phyloP scores from a whole-genome alignment of 2,797 vertebrate species.

The Mus caroli region DNA sequence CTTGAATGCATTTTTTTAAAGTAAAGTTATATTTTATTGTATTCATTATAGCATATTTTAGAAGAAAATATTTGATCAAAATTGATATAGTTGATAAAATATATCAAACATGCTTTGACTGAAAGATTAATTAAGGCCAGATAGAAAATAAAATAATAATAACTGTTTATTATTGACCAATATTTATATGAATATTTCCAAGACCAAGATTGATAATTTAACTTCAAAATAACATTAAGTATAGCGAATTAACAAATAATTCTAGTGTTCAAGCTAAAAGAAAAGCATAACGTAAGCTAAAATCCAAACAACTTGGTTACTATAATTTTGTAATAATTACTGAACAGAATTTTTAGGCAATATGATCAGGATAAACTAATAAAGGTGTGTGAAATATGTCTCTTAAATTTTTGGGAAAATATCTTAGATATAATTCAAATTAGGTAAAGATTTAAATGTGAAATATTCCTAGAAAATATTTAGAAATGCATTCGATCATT shows the following conservation, averaged over 20 bases:
- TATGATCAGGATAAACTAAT: background rate
- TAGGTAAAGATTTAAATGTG: constrained; percentile 32
- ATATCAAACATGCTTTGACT: constrained; percentile 41
- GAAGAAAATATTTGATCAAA: constrained; percentile 45
- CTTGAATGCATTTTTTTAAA: background rate
- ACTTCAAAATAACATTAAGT: constrained; percentile 16
- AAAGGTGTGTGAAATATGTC: background rate
- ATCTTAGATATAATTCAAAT: background rate
- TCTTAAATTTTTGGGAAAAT: background rate
- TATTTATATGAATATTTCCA: background rate
- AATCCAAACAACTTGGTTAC: constrained; percentile 26
- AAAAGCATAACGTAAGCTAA: background rate
- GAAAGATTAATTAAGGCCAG: background rate
- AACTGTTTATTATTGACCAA: background rate
- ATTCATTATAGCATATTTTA: constrained; percentile 2
- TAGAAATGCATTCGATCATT: background rate
- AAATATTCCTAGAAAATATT: background rate
- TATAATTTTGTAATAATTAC: constrained; percentile 10
- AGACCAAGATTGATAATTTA: constrained; percentile 13
- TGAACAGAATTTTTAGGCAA: background rate
- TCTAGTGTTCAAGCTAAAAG: constrained; percentile 10
- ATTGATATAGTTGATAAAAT: background rate
- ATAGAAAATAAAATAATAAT: background rate
- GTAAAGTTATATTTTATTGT: background rate
- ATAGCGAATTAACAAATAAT: background rate